Evolutionary conservation across 1,140 invertebrate genomes (phyloP).

Genomic region (Drosophila ogumai): DNA sequence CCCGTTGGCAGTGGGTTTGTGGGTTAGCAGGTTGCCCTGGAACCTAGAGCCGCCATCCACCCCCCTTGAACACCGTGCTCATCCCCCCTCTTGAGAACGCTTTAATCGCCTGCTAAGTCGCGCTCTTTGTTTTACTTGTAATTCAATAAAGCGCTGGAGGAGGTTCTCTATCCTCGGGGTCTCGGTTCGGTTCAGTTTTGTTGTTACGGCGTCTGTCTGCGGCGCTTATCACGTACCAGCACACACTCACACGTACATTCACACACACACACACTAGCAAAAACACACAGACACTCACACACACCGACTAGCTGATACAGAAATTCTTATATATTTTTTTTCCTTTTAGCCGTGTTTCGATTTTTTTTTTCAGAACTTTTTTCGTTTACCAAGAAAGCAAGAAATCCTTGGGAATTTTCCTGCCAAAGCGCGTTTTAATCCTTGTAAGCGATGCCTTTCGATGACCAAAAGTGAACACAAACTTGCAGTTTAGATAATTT

Average conservation of each 20-base stretch:
- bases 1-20: slow-evolving; percentile 59
- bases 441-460: slow-evolving; percentile 13
- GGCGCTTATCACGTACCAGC: slow-evolving; percentile 73
- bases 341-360: slow-evolving; percentile 69
- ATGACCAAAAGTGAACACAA: slow-evolving; percentile 41
- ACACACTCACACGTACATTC: slow-evolving; percentile 15
- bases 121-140: slow-evolving; percentile 74
- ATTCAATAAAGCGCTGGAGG: slow-evolving; percentile 70
- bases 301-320: slow-evolving; percentile 76
- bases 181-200: slow-evolving; percentile 53
- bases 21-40: slow-evolving; percentile 55
- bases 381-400: slow-evolving; percentile 22
- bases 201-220: slow-evolving; percentile 72
- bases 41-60: background rate
- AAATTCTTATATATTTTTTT: slow-evolving; percentile 62
- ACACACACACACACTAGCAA: slow-evolving; percentile 21
- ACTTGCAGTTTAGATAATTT: slow-evolving; percentile 44
- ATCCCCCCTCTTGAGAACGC: slow-evolving; percentile 28
- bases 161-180: slow-evolving; percentile 19
- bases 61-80: background rate
- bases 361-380: slow-evolving; percentile 56
- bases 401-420: slow-evolving; percentile 25
- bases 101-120: slow-evolving; percentile 63
- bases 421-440: background rate
- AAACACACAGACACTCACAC: slow-evolving; percentile 32